Evolutionary conservation across 2,113 vertebrate genomes (phyloP).

Genomic region (Amphiprion percula): DNA sequence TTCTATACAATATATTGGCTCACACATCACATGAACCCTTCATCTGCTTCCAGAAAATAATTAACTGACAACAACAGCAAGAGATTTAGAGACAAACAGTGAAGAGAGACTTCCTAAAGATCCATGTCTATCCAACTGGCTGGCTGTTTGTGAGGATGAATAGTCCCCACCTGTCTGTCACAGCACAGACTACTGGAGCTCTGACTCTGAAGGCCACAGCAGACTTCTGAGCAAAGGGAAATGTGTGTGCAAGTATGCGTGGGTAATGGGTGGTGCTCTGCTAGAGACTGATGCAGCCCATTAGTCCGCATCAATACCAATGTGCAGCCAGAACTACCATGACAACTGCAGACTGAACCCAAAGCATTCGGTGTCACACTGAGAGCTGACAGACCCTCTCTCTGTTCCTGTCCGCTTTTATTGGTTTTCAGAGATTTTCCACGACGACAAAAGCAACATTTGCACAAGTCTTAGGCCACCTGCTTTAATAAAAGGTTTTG

Average conservation of each 20-base stretch:
- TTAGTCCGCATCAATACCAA: slow-evolving; percentile 69
- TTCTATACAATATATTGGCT: no score
- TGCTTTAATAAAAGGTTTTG: slow-evolving; percentile 4
- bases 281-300: slow-evolving; percentile 54
- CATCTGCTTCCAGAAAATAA: not conserved
- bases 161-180: slow-evolving; percentile 28
- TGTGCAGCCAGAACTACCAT: slow-evolving; percentile 69
- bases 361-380: slow-evolving; percentile 66
- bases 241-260: slow-evolving; percentile 26
- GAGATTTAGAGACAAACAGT: not conserved
- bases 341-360: slow-evolving; percentile 65
- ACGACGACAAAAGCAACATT: slow-evolving; percentile 39
- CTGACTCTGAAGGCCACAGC: slow-evolving; percentile 36
- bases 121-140: slow-evolving; percentile 14
- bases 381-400: slow-evolving; percentile 38
- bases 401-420: slow-evolving; percentile 40
- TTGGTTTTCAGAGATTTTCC: slow-evolving; percentile 32
- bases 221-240: slow-evolving; percentile 7
- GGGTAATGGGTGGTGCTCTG: slow-evolving; percentile 24
- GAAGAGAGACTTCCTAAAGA: slow-evolving; percentile 18
- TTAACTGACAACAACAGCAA: slow-evolving; percentile 6
- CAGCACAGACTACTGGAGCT: slow-evolving; percentile 14
- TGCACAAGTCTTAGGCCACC: slow-evolving; percentile 27
- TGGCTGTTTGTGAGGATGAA: slow-evolving; percentile 28
- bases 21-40: not conserved